These are phyloP conservation scores for Calephelis virginiensis DNA, from an alignment of 1,140 invertebrate species.

Conservation along the genomic window DNA sequence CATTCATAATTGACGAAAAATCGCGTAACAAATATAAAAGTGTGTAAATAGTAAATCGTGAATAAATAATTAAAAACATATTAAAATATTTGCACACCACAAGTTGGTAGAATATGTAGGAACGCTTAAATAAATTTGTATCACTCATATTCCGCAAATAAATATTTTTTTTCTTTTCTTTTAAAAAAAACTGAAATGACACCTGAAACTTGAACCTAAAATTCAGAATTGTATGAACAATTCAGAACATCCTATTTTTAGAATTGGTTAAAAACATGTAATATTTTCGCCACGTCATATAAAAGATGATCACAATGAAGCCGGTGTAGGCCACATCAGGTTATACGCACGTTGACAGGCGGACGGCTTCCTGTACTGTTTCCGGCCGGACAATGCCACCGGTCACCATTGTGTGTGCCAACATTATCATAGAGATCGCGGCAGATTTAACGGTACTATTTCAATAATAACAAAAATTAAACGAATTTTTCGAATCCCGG, in stretches of 20 bases:
- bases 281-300: constrained; percentile 13
- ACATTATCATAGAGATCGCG: constrained; percentile 5
- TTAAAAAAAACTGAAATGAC: no score
- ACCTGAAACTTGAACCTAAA: not conserved
- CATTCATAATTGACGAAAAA: no score
- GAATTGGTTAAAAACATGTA: not conserved
- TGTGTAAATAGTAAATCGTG: no score
- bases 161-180: no score
- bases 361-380: constrained; percentile 45
- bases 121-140: no score
- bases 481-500: no score
- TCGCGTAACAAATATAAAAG: no score
- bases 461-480: not conserved
- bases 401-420: constrained; percentile 17
- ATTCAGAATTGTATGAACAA: not conserved
- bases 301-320: constrained; percentile 10
- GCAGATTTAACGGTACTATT: constrained; percentile 3
- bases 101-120: no score
- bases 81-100: no score
- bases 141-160: no score
- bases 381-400: constrained; percentile 41
- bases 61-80: no score
- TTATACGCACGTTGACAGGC: constrained; percentile 32
- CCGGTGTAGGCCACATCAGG: not conserved
- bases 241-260: no score